Evolutionary conservation across 2,888 invertebrate species (phyloP).

Genomic region (Pollenia labialis): DNA sequence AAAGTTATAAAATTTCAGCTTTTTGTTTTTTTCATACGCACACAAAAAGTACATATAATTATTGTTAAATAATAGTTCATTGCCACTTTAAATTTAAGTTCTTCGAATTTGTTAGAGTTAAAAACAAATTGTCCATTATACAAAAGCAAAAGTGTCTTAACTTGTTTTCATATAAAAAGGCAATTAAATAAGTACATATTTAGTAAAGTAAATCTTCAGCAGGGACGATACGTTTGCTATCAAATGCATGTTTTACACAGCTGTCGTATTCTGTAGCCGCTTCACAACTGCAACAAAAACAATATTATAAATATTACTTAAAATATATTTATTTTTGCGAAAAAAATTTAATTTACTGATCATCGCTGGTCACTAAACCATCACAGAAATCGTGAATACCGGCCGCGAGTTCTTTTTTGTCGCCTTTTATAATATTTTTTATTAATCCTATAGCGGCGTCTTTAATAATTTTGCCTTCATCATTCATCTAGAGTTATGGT

Average conservation of each 20-base stretch:
- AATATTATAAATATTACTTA: neutral
- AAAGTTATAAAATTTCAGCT: no score
- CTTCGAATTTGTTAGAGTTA: neutral
- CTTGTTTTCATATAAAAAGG: neutral
- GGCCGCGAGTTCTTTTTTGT: conserved; percentile 75
- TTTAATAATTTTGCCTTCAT: conserved; percentile 79
- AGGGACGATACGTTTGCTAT: conserved; percentile 76
- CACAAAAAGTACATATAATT: no score
- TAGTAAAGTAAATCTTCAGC: conserved; percentile 21
- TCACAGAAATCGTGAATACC: conserved; percentile 77
- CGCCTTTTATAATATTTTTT: conserved; percentile 77
- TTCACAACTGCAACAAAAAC: conserved; percentile 77
- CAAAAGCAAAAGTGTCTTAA: no score
- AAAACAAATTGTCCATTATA: conserved; percentile 16
- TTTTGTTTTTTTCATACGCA: no score
- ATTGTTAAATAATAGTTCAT: no score
- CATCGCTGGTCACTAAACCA: conserved; percentile 77
- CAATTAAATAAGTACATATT: conserved; percentile 7
- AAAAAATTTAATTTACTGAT: conserved; percentile 78
- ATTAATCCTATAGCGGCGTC: conserved; percentile 77
- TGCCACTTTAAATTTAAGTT: no score
- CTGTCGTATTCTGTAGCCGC: conserved; percentile 78
- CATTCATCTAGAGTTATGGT: conserved; percentile 76
- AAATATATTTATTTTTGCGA: neutral
- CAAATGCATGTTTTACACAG: conserved; percentile 77